Evolutionary conservation across 2,888 invertebrate genomes (phyloP), one percentile per base, ranked within the genome.

Genomic region (Phorcus lineatus): DNA sequence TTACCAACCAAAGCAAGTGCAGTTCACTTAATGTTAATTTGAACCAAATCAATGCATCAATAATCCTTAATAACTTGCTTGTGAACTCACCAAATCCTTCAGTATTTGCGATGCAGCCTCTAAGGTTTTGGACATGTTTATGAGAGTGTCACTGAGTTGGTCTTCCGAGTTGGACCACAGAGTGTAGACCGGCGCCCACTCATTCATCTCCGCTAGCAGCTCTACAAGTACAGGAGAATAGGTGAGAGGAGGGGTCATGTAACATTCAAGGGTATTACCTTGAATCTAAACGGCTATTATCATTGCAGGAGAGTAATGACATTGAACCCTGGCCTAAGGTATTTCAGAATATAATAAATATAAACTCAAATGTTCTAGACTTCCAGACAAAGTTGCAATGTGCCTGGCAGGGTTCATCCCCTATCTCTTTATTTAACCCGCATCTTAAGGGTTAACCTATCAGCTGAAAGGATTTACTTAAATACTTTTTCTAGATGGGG

Each of bases 91-190:
- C 84, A 92, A 81, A 78, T 91, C 91, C 82, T 92, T 91, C 19
- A 92, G 83, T 36, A 88, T 83, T 36, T 87, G 79, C 81, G 87
- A 88, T 81, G 88, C 88, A 28, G 87, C 87, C 78, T 92, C 92
- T 11, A 92, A 85, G 36, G 92, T 87, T 78, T 90, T 89, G 4
- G 92, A 91, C 89, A 92, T 89, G 19, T 91, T 87, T 17, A 89
- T 84, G 28, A 93, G 84, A 22, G 91, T 87, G 54, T 83, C 86
- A 7, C 87, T 88, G 54, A 92, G 84, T 78, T 90, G 88, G 82
- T 92, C 95, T 89, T 95, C 95, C 0, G 94, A 94, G 75, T 93
- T 94, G 1, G 95, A 94, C 95, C 95, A 95, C 78, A 94, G 92
- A 7, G 94, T 94, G 86, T 95, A 95, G 85, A 95, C 94, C 6